A percentile compares a stretch with the other conserved stretches of the same genome.
Conservation (phyloP, 2,797 vertebrate species). For the Martes flavigula region DNA sequence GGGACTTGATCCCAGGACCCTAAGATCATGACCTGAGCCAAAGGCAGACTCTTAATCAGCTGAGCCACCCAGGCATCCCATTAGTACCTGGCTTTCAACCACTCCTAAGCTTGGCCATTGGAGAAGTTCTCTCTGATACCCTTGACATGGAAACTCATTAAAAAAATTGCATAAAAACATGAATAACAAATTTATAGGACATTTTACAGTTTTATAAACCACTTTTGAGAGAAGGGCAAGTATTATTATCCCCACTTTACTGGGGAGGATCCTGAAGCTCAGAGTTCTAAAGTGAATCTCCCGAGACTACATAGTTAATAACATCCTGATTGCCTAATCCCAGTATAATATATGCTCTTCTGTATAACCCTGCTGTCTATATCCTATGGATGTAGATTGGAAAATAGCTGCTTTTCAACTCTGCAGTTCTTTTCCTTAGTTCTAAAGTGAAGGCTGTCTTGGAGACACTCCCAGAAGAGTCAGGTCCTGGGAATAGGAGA, state of each 20-base stretch:
- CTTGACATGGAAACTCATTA: background rate
- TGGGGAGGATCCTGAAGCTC: constrained; percentile 47
- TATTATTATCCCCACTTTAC: background rate
- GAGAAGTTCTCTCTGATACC: background rate
- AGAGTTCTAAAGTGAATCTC: background rate
- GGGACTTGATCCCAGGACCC: too few relatives aligned
- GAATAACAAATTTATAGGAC: background rate
- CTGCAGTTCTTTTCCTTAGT: constrained; percentile 10
- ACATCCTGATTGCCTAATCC: background rate
- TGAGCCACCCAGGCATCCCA: too few relatives aligned
- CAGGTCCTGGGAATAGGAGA: background rate
- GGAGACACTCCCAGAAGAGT: background rate
- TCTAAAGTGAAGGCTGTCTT: constrained; percentile 85
- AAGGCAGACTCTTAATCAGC: too few relatives aligned
- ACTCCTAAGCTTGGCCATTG: background rate
- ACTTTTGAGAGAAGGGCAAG: background rate
- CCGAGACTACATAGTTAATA: background rate
- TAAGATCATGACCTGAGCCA: too few relatives aligned
- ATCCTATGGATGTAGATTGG: background rate
- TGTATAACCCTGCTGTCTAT: background rate
- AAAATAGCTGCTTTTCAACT: constrained; percentile 58
- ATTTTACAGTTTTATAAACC: background rate
- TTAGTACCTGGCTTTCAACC: background rate
- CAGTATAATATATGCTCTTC: background rate
- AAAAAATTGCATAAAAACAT: background rate